A percentile compares a stretch with the other conserved stretches of the same genome.
Evolutionary conservation across 2,888 invertebrate genomes (phyloP).

Genomic region (Lochmaea crataegi): DNA sequence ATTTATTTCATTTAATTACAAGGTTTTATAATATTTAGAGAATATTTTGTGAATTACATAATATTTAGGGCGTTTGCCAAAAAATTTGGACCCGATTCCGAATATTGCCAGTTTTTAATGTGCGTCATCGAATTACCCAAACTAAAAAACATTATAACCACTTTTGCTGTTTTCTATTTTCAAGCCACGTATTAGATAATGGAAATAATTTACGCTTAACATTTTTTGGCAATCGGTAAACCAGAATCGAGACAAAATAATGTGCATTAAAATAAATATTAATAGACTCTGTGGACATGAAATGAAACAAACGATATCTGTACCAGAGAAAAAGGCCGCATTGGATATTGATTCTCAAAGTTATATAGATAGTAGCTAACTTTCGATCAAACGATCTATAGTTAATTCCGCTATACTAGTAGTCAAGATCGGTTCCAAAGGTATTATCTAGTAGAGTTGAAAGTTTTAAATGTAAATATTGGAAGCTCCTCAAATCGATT

Average conservation of each 20-base stretch:
- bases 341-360: constrained; percentile 3
- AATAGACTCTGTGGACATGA: background rate
- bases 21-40: background rate
- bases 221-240: background rate
- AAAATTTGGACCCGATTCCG: background rate
- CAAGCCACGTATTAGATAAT: background rate
- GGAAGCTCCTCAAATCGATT: no score
- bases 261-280: background rate
- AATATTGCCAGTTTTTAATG: background rate
- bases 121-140: background rate
- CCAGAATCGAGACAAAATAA: background rate
- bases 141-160: background rate
- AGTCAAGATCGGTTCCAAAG: no score
- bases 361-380: background rate
- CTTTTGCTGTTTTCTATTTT: background rate
- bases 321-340: constrained; percentile 14
- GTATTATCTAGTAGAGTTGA: no score
- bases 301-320: constrained; percentile 10
- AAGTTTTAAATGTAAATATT: no score
- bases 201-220: no score
- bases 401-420: background rate
- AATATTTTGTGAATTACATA: background rate
- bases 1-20: background rate
- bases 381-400: background rate
- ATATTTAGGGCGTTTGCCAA: background rate